A percentile compares a stretch with the other conserved stretches of the same genome.
phyloP scores from a whole-genome alignment of 1,140 invertebrate genomes.

The Drosophila willistoni region DNA sequence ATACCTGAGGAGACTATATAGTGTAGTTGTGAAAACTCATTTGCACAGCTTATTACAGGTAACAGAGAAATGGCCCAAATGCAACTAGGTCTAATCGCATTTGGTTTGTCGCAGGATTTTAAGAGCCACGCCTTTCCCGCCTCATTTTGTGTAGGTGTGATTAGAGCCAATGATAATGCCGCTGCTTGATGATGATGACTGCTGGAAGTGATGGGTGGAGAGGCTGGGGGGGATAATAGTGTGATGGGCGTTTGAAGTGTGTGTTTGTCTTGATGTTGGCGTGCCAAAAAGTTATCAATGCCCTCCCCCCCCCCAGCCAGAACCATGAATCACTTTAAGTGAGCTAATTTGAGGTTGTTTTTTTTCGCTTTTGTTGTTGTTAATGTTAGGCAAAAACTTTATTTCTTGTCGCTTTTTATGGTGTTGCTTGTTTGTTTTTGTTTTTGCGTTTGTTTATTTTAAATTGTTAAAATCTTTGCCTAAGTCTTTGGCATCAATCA shows the following conservation, averaged over 20 bases:
- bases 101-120: constrained; percentile 13
- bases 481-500: constrained; percentile 73
- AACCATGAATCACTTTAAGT: constrained; percentile 71
- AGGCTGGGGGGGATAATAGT: constrained; percentile 7
- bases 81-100: constrained; percentile 10
- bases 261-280: constrained; percentile 38
- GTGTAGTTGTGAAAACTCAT: not conserved
- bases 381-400: constrained; percentile 1
- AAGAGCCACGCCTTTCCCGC: not conserved
- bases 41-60: constrained; percentile 1
- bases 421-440: constrained; percentile 63
- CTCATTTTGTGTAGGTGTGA: constrained; percentile 5
- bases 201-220: not conserved
- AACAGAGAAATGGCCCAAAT: constrained; percentile 6
- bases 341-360: constrained; percentile 60
- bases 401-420: constrained; percentile 62
- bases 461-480: constrained; percentile 37
- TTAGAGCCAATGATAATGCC: constrained; percentile 4
- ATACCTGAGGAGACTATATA: not conserved
- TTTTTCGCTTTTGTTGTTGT: constrained; percentile 36
- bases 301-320: constrained; percentile 1
- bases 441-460: constrained; percentile 50
- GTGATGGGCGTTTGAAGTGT: constrained; percentile 49
- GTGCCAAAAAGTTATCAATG: constrained; percentile 72
- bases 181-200: constrained; percentile 6